phyloP scores from a whole-genome alignment of 2,113 vertebrate species.

The Rutilus rutilus region DNA sequence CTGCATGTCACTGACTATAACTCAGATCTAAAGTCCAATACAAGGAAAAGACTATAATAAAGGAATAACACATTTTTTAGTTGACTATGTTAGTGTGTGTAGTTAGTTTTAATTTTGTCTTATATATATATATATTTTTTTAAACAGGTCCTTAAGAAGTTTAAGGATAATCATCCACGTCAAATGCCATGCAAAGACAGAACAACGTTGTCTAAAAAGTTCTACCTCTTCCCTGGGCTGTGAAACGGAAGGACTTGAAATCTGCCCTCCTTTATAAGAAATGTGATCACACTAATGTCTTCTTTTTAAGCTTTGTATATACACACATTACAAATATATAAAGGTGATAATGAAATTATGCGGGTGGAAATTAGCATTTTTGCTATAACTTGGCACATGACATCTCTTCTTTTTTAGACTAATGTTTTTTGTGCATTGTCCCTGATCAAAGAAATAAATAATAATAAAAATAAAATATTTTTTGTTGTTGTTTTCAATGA shows the following conservation, averaged over 20 bases:
- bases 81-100: background rate
- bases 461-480: too few relatives aligned
- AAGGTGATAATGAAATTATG: too few relatives aligned
- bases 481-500: too few relatives aligned
- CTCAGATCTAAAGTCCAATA: background rate
- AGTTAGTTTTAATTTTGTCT: background rate
- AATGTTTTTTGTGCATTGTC: too few relatives aligned
- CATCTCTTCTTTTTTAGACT: too few relatives aligned
- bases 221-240: constrained; percentile 81
- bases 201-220: constrained; percentile 70
- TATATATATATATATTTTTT: constrained; percentile 49
- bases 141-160: constrained; percentile 72
- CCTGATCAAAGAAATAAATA: too few relatives aligned
- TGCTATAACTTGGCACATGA: too few relatives aligned
- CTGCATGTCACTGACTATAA: background rate
- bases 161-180: constrained; percentile 50
- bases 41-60: background rate
- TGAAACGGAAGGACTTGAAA: constrained; percentile 49
- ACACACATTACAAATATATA: too few relatives aligned
- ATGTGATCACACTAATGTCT: background rate
- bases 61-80: background rate
- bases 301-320: background rate
- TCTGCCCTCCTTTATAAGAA: background rate
- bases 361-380: too few relatives aligned
- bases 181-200: constrained; percentile 79